Conservation (phyloP, 2,888 invertebrate species). For the Cheiracanthium punctorium region DNA sequence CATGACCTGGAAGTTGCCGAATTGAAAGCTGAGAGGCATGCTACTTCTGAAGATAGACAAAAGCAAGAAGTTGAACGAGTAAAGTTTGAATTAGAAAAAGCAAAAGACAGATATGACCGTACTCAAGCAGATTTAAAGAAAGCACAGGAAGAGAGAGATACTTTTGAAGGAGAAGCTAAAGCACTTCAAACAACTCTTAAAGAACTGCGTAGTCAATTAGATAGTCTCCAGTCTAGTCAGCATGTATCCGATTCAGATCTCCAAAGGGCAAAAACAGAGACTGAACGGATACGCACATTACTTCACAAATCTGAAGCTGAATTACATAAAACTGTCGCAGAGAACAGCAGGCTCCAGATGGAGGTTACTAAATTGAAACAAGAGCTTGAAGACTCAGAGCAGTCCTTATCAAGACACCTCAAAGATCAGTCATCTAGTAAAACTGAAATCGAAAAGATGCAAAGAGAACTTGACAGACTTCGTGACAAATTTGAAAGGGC, state of each 20-base stretch:
- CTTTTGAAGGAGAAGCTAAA: conserved; percentile 84
- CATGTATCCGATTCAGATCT: conserved; percentile 59
- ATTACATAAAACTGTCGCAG: conserved; percentile 71
- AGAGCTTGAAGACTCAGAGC: conserved; percentile 71
- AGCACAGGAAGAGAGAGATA: conserved; percentile 73
- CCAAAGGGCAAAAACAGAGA: conserved; percentile 68
- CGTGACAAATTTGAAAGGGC: conserved; percentile 62
- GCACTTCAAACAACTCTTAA: conserved; percentile 88
- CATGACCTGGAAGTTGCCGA: conserved; percentile 63
- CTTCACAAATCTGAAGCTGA: conserved; percentile 72
- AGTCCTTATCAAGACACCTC: conserved; percentile 49
- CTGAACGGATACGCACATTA: conserved; percentile 71
- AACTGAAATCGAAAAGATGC: conserved; percentile 51
- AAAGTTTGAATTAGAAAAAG: conserved; percentile 83
- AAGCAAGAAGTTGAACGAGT: conserved; percentile 69
- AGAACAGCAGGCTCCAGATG: conserved; percentile 72
- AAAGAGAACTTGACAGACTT: conserved; percentile 52
- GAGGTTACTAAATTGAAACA: conserved; percentile 72
- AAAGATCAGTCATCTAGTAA: conserved; percentile 61
- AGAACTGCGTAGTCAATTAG: conserved; percentile 78
- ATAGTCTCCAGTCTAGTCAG: conserved; percentile 56
- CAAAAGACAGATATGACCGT: conserved; percentile 73
- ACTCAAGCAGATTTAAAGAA: conserved; percentile 71
- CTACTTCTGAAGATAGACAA: conserved; percentile 62
- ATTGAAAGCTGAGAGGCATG: conserved; percentile 57